Percentiles rank a stretch among this genome's conserved stretches.
Evolutionary conservation across 2,797 vertebrate genomes (phyloP).

Genomic region (Myotis vivesi): DNA sequence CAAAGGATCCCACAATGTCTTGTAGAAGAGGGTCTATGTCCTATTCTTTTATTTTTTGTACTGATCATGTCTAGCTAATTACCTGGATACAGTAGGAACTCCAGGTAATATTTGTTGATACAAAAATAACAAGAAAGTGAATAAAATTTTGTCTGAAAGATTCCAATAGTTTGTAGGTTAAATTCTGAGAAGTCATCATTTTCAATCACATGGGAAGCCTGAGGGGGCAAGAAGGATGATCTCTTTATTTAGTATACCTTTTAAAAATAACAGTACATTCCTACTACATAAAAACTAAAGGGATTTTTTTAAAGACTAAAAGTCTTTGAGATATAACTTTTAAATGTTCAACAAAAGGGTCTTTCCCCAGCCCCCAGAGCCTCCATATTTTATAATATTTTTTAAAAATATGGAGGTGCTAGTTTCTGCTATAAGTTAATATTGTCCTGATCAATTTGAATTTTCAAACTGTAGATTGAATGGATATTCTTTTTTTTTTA

Average conservation of each 20-base stretch:
- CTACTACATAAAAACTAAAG: neutral
- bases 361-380: too few relatives aligned
- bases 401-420: neutral
- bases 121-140: neutral
- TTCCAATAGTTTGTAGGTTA: neutral
- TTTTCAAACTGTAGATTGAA: constrained; percentile 1
- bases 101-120: neutral
- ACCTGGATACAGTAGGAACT: neutral
- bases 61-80: neutral
- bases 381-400: too few relatives aligned
- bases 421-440: constrained; percentile 16
- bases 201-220: neutral
- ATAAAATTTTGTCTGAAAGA: neutral
- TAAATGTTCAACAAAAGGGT: neutral
- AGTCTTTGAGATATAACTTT: constrained; percentile 15
- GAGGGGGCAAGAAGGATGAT: neutral
- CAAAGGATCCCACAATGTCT: neutral
- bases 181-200: neutral
- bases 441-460: neutral
- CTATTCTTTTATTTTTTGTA: neutral
- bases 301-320: neutral
- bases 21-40: neutral
- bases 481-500: neutral
- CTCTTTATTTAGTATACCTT: neutral
- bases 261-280: constrained; percentile 25